These are phyloP conservation scores for Zapus hudsonius DNA, from an alignment of 2,113 vertebrate genomes.

Conservation along the genomic window DNA sequence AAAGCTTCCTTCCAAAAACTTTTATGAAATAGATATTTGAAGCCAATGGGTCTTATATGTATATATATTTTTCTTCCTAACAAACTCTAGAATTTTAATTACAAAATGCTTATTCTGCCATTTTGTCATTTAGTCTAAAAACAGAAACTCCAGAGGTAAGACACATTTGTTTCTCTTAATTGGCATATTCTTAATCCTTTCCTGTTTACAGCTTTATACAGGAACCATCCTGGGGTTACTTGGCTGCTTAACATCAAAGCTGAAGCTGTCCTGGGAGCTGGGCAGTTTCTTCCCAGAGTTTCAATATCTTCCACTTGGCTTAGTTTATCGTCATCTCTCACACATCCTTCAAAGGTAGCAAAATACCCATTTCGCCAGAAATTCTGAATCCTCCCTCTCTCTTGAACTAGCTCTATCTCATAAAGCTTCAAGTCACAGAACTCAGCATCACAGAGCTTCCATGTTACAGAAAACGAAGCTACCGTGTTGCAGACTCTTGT, in stretches of 20 bases:
- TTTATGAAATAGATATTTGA: neutral
- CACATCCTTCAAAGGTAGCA: conserved; percentile 62
- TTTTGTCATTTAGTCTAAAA: conserved; percentile 50
- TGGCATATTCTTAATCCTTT: conserved; percentile 72
- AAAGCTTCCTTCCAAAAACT: neutral
- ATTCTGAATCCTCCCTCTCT: conserved; percentile 51
- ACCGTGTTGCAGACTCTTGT: neutral
- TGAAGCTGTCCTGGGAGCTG: conserved; percentile 69
- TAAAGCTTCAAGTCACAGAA: neutral
- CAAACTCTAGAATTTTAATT: conserved; percentile 54
- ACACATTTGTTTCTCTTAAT: conserved; percentile 51
- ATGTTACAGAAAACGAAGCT: no score
- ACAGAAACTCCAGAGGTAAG: conserved; percentile 51
- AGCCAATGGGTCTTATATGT: neutral
- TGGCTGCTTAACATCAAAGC: conserved; percentile 70
- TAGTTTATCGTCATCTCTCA: conserved; percentile 69
- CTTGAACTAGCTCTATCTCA: neutral
- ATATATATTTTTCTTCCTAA: neutral
- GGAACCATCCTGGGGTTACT: conserved; percentile 32
- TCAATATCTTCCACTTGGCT: conserved; percentile 74
- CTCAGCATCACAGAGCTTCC: neutral
- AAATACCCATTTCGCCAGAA: conserved; percentile 67
- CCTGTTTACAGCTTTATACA: conserved; percentile 71
- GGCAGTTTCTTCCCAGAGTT: conserved; percentile 71
- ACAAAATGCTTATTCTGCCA: conserved; percentile 4